Base-by-base conservation (phyloP, 1,140 invertebrate genomes). In the Drosophila elegans region DNA sequence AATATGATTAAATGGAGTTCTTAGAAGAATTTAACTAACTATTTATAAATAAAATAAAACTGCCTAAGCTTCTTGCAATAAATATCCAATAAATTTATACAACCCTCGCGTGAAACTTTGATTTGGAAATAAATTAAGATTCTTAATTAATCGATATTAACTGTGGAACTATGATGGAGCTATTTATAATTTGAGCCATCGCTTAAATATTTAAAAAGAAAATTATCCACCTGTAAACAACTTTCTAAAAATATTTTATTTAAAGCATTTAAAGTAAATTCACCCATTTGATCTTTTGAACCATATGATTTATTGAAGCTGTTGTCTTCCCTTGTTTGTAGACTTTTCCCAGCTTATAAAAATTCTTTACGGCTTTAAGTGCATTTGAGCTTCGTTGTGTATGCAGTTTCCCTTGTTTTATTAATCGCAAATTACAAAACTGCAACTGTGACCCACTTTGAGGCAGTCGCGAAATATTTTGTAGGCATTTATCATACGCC, bases 401-500 rank as follows among this genome's bases (percentile, higher is more conserved):
- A 41, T 60, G 13, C 60, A 36, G 51, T 68, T 71, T 63, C 46
- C 49, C 42, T 51, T 61, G 21, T 60, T 42, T 79, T 78, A 86
- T 88, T 83, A 86, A 88, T 86, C 79, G 76, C 76, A 88, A 89
- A 86, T 77, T 77, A 77, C 74, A 77, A 77, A 77, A 77, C 81
- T 86, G 83, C 83, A 86, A 62, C 39, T 44, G 62, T 73, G 83
- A 86, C 83, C 83, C 79, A 86, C 83, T 86, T 86, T 73, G 39
- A 10, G 27, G 39, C 59, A 55, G 72, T 67, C 46, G 72, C 52
- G 44, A 76, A 77, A 69, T 76, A 77, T 76, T 77, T 69, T 71
- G 74, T 55, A 62, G 78, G 64, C 67, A 88, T 88, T 88, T 88
- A 80, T 88, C 83, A 89, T 83, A 88, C 82, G 78, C 75, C 83